Conservation (phyloP, 2,888 invertebrate species). For the Tetranychus piercei region DNA sequence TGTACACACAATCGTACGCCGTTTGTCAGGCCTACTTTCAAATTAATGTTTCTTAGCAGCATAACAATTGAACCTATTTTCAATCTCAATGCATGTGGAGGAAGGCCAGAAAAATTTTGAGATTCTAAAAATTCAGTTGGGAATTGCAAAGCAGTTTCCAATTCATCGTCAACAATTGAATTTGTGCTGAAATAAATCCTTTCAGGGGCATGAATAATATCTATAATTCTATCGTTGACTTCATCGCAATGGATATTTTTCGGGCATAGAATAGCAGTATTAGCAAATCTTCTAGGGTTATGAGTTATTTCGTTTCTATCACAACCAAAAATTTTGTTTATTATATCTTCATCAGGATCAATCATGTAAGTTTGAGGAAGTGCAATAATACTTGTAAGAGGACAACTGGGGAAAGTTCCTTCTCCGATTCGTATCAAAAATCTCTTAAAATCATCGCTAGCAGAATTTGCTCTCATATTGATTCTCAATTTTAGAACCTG, state of each 20-base stretch:
- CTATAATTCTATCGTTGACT: conserved; percentile 17
- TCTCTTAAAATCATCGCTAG: not conserved
- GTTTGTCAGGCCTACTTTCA: conserved; percentile 16
- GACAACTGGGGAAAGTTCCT: not conserved
- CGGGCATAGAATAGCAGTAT: too few relatives aligned
- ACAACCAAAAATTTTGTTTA: too few relatives aligned
- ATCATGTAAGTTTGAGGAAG: too few relatives aligned
- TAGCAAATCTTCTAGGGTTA: too few relatives aligned
- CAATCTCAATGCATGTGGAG: not conserved
- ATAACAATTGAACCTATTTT: conserved; percentile 19
- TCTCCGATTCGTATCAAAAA: conserved; percentile 14
- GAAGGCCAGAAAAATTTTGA: not conserved
- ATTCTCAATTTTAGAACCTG: not conserved
- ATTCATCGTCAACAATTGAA: not conserved
- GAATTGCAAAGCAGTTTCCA: conserved; percentile 12
- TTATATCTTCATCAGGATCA: too few relatives aligned
- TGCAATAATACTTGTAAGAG: too few relatives aligned
- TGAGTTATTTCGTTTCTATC: too few relatives aligned
- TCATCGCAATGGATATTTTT: too few relatives aligned
- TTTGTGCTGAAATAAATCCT: conserved; percentile 14
- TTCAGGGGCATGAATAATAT: conserved; percentile 11
- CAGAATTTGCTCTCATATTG: too few relatives aligned
- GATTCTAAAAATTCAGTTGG: not conserved
- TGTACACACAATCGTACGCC: conserved; percentile 12
- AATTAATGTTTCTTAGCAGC: conserved; percentile 19